These are phyloP conservation scores for Drosophila auraria DNA, from an alignment of 1,140 invertebrate genomes.

Conservation along the genomic window DNA sequence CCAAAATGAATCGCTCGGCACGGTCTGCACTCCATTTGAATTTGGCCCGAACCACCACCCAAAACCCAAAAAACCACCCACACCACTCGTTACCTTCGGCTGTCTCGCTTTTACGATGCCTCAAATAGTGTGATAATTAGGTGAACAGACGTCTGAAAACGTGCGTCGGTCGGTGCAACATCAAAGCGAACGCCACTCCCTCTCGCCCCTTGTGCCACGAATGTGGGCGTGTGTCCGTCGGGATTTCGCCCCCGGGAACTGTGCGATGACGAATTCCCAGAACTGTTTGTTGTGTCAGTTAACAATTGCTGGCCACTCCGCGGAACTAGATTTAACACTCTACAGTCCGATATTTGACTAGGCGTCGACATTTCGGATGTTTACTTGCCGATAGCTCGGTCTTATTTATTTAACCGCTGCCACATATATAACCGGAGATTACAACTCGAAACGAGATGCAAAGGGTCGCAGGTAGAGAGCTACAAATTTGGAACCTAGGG, in stretches of 20 bases:
- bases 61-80: neutral
- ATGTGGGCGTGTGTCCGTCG: slow-evolving; percentile 26
- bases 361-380: slow-evolving; percentile 46
- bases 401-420: slow-evolving; percentile 3
- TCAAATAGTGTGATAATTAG: slow-evolving; percentile 77
- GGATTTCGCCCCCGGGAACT: slow-evolving; percentile 23
- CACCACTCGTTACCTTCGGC: slow-evolving; percentile 25
- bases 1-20: slow-evolving; percentile 36
- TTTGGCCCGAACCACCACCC: slow-evolving; percentile 16
- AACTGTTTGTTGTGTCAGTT: slow-evolving; percentile 53
- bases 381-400: slow-evolving; percentile 11
- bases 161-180: slow-evolving; percentile 55
- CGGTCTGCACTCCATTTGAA: slow-evolving; percentile 33
- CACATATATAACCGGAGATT: neutral
- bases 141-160: slow-evolving; percentile 64
- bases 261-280: slow-evolving; percentile 50
- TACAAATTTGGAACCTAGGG: neutral
- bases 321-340: slow-evolving; percentile 35
- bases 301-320: slow-evolving; percentile 45
- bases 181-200: slow-evolving; percentile 43
- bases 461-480: neutral
- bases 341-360: slow-evolving; percentile 22
- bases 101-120: slow-evolving; percentile 60
- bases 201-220: neutral
- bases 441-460: too few relatives aligned